phyloP scores from a whole-genome alignment of 2,113 vertebrate genomes.

The Scomber colias region DNA sequence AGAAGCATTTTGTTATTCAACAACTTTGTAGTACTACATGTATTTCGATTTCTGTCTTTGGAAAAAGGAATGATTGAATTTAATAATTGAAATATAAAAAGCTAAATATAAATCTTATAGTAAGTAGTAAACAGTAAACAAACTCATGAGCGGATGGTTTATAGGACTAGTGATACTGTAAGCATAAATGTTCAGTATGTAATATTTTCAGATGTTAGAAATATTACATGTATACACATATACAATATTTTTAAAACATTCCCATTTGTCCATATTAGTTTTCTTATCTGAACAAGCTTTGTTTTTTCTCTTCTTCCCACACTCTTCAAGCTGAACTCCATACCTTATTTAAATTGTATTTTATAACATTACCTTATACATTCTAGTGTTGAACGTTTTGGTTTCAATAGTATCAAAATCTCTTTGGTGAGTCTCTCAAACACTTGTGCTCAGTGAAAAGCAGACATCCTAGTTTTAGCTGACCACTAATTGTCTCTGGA shows the following conservation, averaged over 20 bases:
- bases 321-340: background rate
- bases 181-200: background rate
- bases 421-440: background rate
- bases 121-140: too few species aligned
- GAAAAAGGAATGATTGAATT: background rate
- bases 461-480: background rate
- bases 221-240: too few species aligned
- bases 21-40: background rate
- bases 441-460: background rate
- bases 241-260: too few species aligned
- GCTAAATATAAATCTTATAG: background rate
- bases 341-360: background rate
- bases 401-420: too few species aligned
- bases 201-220: too few species aligned
- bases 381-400: too few species aligned
- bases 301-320: background rate
- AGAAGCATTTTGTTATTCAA: background rate
- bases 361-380: too few species aligned
- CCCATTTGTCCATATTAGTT: too few species aligned
- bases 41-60: background rate
- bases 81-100: background rate
- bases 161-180: background rate
- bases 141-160: too few species aligned
- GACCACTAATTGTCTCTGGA: background rate
- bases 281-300: too few species aligned